phyloP scores from a whole-genome alignment of 2,888 invertebrate genomes.

The Pimpla rufipes region DNA sequence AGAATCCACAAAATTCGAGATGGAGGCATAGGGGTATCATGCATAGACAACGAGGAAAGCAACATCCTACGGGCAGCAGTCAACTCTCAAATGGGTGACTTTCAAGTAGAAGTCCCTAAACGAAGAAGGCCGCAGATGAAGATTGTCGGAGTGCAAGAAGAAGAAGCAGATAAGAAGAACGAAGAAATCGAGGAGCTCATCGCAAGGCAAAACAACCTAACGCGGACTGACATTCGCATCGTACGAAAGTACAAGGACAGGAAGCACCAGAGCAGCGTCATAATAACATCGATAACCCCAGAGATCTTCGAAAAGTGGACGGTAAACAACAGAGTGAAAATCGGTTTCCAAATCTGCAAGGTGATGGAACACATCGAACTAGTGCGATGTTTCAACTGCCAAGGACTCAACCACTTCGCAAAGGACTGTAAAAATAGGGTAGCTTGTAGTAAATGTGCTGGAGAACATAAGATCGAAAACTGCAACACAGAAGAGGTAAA shows the following conservation, averaged over 20 bases:
- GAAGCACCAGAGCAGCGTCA: not conserved
- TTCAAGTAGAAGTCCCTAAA: not conserved
- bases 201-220: not conserved
- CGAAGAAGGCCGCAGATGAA: not conserved
- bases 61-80: too few species aligned
- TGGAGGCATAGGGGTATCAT: too few species aligned
- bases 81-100: too few species aligned
- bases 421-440: not conserved
- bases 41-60: too few species aligned
- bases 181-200: not conserved
- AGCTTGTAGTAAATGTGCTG: constrained; percentile 6
- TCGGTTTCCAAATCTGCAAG: constrained; percentile 1
- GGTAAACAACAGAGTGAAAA: not conserved
- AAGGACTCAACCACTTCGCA: constrained; percentile 1
- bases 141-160: constrained; percentile 1
- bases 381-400: not conserved
- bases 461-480: not conserved
- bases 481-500: not conserved
- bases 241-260: not conserved
- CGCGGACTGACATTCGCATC: not conserved
- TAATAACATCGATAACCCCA: not conserved
- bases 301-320: not conserved
- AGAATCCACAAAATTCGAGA: too few species aligned
- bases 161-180: not conserved
- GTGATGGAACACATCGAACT: constrained; percentile 2